Percentiles rank a stretch among this genome's conserved stretches.
Evolutionary conservation across 1,140 invertebrate genomes (phyloP).

Genomic region (Euborellia annulipes): DNA sequence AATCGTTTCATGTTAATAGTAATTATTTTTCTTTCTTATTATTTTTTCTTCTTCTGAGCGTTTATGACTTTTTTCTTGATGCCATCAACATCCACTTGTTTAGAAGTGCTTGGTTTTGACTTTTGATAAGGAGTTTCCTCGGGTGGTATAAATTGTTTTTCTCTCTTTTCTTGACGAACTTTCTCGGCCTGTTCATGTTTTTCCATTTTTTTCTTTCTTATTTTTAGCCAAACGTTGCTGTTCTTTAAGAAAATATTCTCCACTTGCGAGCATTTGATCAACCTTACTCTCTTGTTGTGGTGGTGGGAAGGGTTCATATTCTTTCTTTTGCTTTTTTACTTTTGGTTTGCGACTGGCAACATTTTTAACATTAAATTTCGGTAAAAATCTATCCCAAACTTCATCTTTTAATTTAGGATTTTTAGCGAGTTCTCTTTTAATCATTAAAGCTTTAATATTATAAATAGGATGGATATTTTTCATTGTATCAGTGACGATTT

Average conservation of each 20-base stretch:
- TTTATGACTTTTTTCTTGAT: too few relatives aligned
- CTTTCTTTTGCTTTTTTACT: conserved; percentile 73
- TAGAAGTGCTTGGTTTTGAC: too few relatives aligned
- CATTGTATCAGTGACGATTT: conserved; percentile 94
- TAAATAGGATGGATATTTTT: conserved; percentile 99
- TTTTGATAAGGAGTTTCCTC: too few relatives aligned
- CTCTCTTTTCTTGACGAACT: conserved; percentile 56
- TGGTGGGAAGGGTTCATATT: conserved; percentile 96
- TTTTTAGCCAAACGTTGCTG: conserved; percentile 58
- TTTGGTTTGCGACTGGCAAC: conserved; percentile 71
- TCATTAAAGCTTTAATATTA: conserved; percentile 97
- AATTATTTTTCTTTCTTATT: too few relatives aligned
- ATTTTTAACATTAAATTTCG: conserved; percentile 90
- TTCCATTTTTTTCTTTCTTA: conserved; percentile 54
- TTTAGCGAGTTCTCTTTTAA: conserved; percentile 87
- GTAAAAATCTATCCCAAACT: conserved; percentile 94
- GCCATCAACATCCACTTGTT: too few relatives aligned
- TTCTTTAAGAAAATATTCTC: conserved; percentile 91
- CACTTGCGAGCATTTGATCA: conserved; percentile 84
- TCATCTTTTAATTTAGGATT: conserved; percentile 84
- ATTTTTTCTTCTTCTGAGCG: too few relatives aligned
- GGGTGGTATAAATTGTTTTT: conserved; percentile 69
- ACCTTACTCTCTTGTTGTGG: conserved; percentile 82
- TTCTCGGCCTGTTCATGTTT: conserved; percentile 53
- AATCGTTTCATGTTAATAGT: too few relatives aligned